phyloP scores from a whole-genome alignment of 2,888 invertebrate species.

The Periphyllus acericola region DNA sequence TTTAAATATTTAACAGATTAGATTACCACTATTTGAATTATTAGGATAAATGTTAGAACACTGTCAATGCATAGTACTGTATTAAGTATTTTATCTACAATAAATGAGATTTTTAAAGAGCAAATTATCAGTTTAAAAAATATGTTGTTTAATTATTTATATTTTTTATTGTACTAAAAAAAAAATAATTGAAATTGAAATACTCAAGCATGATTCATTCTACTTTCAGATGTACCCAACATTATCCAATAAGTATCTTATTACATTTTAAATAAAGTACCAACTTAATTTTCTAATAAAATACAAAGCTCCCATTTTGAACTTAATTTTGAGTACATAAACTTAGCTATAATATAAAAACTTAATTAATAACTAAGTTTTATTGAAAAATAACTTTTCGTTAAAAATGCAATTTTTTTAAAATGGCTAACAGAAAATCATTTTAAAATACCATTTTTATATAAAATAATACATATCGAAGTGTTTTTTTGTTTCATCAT shows the following conservation, averaged over 20 bases:
- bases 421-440: no score
- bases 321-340: not conserved
- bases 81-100: not conserved
- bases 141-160: no score
- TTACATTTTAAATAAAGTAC: not conserved
- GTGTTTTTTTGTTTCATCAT: no score
- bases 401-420: not conserved
- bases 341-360: not conserved
- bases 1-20: not conserved
- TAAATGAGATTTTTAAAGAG: not conserved
- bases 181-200: not conserved
- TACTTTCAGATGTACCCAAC: no score
- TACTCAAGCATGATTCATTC: no score
- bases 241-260: no score
- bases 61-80: not conserved
- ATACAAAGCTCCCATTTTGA: not conserved
- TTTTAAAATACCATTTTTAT: no score
- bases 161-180: no score
- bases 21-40: not conserved
- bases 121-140: not conserved
- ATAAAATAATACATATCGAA: no score
- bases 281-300: not conserved
- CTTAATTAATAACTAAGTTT: not conserved
- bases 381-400: not conserved
- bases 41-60: not conserved